These are phyloP conservation scores for Andrena bicolor DNA, from an alignment of 2,888 invertebrate genomes.

Conservation along the genomic window DNA sequence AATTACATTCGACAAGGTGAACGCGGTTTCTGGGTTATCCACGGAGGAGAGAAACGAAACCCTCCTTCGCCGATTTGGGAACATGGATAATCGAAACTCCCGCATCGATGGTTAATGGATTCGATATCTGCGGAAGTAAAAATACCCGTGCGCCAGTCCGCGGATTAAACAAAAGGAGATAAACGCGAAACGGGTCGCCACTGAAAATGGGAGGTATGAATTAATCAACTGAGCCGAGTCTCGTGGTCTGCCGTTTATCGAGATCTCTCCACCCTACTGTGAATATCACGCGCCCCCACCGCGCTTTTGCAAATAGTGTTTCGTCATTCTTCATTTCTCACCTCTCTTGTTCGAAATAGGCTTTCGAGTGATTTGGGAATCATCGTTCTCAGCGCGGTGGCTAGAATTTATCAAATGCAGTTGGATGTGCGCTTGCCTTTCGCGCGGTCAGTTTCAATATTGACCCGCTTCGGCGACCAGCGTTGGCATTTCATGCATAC, in stretches of 20 bases:
- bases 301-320: slow-evolving; percentile 21
- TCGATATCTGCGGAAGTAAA: slow-evolving; percentile 55
- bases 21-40: slow-evolving; percentile 35
- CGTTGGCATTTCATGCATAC: neutral
- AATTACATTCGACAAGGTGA: slow-evolving; percentile 32
- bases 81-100: slow-evolving; percentile 64
- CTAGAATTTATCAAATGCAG: slow-evolving; percentile 46
- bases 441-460: slow-evolving; percentile 21
- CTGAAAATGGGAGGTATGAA: slow-evolving; percentile 66
- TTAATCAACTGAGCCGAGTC: slow-evolving; percentile 62
- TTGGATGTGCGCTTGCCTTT: neutral
- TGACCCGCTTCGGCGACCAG: neutral
- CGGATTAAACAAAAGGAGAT: slow-evolving; percentile 50
- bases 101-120: slow-evolving; percentile 44
- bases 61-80: slow-evolving; percentile 17
- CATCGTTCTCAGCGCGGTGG: neutral
- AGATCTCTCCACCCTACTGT: slow-evolving; percentile 28
- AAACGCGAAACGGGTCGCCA: slow-evolving; percentile 47
- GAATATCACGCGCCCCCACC: neutral
- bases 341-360: slow-evolving; percentile 15
- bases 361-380: slow-evolving; percentile 32
- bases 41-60: slow-evolving; percentile 35
- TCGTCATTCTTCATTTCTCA: slow-evolving; percentile 10
- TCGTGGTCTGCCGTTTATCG: slow-evolving; percentile 63
- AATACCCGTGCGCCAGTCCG: slow-evolving; percentile 39